Conservation (phyloP, 1,140 invertebrate species). For the Ceratina calcarata region DNA sequence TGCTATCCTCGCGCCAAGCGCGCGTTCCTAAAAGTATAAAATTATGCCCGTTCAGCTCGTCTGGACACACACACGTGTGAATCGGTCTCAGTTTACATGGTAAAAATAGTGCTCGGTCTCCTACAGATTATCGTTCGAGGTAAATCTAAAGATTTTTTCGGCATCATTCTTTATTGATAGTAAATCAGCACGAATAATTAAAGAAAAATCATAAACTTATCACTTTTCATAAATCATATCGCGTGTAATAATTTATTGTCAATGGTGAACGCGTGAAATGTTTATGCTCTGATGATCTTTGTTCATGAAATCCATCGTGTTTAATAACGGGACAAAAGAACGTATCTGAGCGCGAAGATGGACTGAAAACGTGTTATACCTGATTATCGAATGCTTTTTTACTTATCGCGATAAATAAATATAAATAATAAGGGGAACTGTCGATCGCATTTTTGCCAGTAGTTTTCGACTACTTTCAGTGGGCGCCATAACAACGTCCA, state of each 20-base stretch:
- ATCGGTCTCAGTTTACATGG: conserved; percentile 53
- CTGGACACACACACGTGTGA: conserved; percentile 29
- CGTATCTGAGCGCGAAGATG: background rate
- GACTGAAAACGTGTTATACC: background rate
- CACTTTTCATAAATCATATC: conserved; percentile 33
- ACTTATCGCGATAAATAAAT: background rate
- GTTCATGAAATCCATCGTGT: conserved; percentile 24
- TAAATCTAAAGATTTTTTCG: conserved; percentile 70
- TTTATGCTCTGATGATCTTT: background rate
- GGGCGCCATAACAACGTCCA: conserved; percentile 65
- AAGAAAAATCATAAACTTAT: conserved; percentile 2
- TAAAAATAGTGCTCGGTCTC: conserved; percentile 56
- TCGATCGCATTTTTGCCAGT: conserved; percentile 11
- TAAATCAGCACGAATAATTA: conserved; percentile 40
- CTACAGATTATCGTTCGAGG: conserved; percentile 59
- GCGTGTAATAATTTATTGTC: conserved; percentile 37
- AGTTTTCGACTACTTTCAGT: conserved; percentile 34
- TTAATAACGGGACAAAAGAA: conserved; percentile 4
- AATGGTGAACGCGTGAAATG: conserved; percentile 29
- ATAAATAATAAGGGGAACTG: background rate
- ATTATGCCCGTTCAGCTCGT: background rate
- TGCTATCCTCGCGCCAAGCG: no score
- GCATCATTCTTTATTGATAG: conserved; percentile 56
- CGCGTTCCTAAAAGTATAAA: no score
- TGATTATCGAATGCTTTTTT: background rate